These are phyloP conservation scores for Drosophila mimetica DNA, from an alignment of 2,888 invertebrate species.

Conservation along the genomic window DNA sequence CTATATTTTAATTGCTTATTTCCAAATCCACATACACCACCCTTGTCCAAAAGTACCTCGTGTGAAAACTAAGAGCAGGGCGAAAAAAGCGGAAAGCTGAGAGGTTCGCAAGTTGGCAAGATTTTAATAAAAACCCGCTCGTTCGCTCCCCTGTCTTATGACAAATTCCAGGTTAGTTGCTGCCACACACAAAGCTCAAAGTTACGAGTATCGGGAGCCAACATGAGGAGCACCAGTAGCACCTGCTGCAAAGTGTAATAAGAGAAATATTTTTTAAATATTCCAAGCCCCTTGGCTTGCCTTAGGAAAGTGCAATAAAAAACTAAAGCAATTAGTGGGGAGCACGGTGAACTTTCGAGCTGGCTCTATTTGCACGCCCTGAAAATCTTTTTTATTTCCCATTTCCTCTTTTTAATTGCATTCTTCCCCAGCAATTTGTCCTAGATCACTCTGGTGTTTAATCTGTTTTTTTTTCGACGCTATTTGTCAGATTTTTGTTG, in stretches of 20 bases:
- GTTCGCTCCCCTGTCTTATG: slow-evolving; percentile 54
- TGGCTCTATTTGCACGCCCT: not conserved
- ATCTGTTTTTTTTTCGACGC: not conserved
- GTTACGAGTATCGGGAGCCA: slow-evolving; percentile 11
- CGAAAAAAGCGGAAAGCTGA: slow-evolving; percentile 19
- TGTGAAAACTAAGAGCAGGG: not conserved
- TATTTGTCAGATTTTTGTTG: slow-evolving; percentile 37
- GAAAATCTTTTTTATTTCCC: not conserved
- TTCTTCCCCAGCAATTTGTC: slow-evolving; percentile 21
- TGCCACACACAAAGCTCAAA: slow-evolving; percentile 37
- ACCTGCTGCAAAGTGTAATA: slow-evolving; percentile 19
- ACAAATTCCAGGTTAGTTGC: slow-evolving; percentile 57
- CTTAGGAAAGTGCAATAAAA: slow-evolving; percentile 1
- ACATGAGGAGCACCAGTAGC: slow-evolving; percentile 12
- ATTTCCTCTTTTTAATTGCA: not conserved
- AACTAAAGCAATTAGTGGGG: not conserved
- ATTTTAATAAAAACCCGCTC: slow-evolving; percentile 66
- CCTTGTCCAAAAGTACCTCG: not conserved
- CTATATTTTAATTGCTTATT: too few species aligned
- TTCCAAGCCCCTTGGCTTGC: slow-evolving; percentile 4
- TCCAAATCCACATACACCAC: not conserved
- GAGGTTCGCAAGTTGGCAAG: slow-evolving; percentile 36
- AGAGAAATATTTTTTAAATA: slow-evolving; percentile 19
- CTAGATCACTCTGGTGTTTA: slow-evolving; percentile 20
- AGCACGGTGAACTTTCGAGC: not conserved